Base-by-base conservation (phyloP, 2,797 vertebrate genomes). In the Sebastes wilsoni region DNA sequence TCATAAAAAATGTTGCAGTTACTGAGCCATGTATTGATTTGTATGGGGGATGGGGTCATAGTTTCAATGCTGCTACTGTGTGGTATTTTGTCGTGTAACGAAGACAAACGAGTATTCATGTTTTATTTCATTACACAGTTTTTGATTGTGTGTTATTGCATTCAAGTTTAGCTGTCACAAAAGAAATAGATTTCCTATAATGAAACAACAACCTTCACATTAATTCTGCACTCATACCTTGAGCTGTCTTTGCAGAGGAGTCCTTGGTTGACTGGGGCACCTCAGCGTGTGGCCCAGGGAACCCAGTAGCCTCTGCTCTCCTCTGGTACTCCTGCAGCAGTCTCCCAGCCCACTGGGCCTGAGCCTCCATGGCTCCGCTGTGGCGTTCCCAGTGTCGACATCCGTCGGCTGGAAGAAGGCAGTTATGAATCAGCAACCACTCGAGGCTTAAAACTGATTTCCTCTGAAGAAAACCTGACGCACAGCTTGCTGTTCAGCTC, bases 311-410 rank as follows among this genome's bases (percentile, higher is more conserved):
- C 79, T 97, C 97, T 38, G 95, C 91, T 90, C 95, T 96, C 87
- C 71, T 95, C 91, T 97, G 97, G 91, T 98, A 98, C 83, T 99
- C 98, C 84, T 94, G 92, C 81, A 98, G 94, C 87, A 99, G 89
- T 64, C 96, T 97, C 77, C 94, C 93, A 6, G 96, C 97, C 99
- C 99, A 99, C 72, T 97, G 96, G 12, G 95, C 96, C 36, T 97
- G 96, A 7, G 96, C 94, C 80, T 98, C 98, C 98, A 99, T 99
- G 56, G 97, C 97, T 79, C 96, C 96, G 36, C 97, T 97, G 94
- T 98, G 95, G 61, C 94, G 96, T 75, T 98, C 97, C 98, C 98
- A 99, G 82, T 99, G 98, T 62, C 94, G 95, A 89, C 97, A 99
- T 83, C 96, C 97, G 42, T 98, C 97, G 75, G 97, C 98, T 99